Percentiles rank a stretch among this genome's conserved stretches.
These are phyloP conservation scores for Phrynosoma blainvillii DNA, from an alignment of 2,113 vertebrate genomes.

Conservation along the genomic window DNA sequence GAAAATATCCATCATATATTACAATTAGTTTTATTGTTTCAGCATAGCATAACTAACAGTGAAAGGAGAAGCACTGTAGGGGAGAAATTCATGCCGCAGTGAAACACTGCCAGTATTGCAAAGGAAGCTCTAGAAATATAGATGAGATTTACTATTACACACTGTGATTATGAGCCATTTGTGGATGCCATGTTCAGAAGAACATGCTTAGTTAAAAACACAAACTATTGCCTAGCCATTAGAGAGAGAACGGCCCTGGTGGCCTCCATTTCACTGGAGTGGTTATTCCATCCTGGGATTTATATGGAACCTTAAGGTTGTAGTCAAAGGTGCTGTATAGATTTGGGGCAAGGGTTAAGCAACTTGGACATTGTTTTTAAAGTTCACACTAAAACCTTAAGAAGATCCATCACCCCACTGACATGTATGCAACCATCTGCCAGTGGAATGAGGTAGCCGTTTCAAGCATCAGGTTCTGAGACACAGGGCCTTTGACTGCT, in stretches of 20 bases:
- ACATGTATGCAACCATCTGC: no score
- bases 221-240: neutral
- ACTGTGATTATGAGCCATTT: slow-evolving; percentile 46
- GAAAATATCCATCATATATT: neutral
- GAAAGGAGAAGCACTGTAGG: slow-evolving; percentile 10
- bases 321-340: no score
- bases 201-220: neutral
- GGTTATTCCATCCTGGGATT: no score
- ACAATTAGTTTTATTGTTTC: neutral
- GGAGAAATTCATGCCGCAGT: slow-evolving; percentile 7
- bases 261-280: no score
- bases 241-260: no score
- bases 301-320: no score
- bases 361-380: no score
- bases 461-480: neutral
- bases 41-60: neutral
- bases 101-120: slow-evolving; percentile 20
- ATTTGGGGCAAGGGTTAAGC: no score
- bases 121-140: slow-evolving; percentile 27
- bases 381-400: no score
- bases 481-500: no score
- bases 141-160: slow-evolving; percentile 23
- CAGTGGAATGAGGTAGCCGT: no score
- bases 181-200: slow-evolving; percentile 48
- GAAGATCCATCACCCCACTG: no score